Evolutionary conservation across 2,797 vertebrate species (phyloP).

Genomic region (Capromys pilorides): DNA sequence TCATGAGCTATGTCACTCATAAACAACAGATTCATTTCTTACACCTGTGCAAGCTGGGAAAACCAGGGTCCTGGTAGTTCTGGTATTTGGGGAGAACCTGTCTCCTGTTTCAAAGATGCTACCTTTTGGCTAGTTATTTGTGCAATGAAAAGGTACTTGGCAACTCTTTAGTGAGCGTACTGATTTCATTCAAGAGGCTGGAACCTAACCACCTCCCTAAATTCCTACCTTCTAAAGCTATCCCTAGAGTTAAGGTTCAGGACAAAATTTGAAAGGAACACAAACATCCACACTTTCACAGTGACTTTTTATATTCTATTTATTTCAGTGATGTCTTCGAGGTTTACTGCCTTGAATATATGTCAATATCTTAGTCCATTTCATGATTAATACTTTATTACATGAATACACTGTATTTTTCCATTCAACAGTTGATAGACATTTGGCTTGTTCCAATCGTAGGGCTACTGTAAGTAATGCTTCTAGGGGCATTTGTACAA

Average conservation of each 20-base stretch:
- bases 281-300: too few relatives aligned
- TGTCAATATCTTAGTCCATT: neutral
- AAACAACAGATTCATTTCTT: neutral
- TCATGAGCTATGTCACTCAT: neutral
- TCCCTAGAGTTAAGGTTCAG: neutral
- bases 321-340: too few relatives aligned
- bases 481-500: neutral
- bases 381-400: neutral
- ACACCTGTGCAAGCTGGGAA: neutral
- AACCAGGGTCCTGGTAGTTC: neutral
- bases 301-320: too few relatives aligned
- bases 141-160: neutral
- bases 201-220: neutral
- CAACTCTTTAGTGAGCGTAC: neutral
- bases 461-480: neutral
- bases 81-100: neutral
- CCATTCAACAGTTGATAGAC: neutral
- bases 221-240: rapidly evolving
- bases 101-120: neutral
- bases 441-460: neutral
- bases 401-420: too few relatives aligned
- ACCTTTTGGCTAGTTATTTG: neutral
- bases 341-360: too few relatives aligned
- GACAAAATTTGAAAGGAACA: too few relatives aligned
- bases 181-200: neutral